A percentile compares a stretch with the other conserved stretches of the same genome.
phyloP scores from a whole-genome alignment of 64 coral and sea anemone species.

The Montipora sp. region DNA sequence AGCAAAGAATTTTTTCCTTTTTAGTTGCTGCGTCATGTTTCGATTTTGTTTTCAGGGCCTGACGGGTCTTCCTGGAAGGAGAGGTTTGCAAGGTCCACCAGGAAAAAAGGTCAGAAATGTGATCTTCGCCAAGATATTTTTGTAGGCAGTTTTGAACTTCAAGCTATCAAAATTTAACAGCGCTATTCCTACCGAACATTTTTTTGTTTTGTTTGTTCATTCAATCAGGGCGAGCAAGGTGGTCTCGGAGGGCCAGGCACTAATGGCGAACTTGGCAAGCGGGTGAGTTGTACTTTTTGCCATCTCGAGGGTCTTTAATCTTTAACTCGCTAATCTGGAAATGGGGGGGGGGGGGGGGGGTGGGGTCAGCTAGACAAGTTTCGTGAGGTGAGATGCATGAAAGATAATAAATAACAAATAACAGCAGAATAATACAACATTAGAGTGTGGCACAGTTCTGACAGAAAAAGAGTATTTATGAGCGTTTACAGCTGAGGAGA shows the following conservation, averaged over 20 bases:
- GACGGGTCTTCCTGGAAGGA: not conserved
- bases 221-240: slow-evolving; percentile 12
- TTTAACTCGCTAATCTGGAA: too few relatives aligned
- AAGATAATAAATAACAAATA: too few relatives aligned
- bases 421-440: too few relatives aligned
- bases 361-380: too few relatives aligned
- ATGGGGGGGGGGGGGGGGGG: too few relatives aligned
- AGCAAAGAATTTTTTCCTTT: too few relatives aligned
- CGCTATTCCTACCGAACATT: not conserved
- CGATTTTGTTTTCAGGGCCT: not conserved
- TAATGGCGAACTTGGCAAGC: not conserved
- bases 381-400: too few relatives aligned
- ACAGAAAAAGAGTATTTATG: too few relatives aligned
- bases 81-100: not conserved
- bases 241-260: not conserved
- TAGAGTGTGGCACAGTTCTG: too few relatives aligned
- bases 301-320: too few relatives aligned
- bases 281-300: slow-evolving; percentile 1
- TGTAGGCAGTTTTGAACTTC: not conserved
- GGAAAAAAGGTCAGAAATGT: slow-evolving; percentile 2
- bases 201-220: not conserved
- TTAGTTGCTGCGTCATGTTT: not conserved
- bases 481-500: too few relatives aligned
- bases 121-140: not conserved
- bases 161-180: not conserved